A percentile compares a stretch with the other conserved stretches of the same genome.
phyloP scores from a whole-genome alignment of 1,140 invertebrate genomes.

The Coptotermes formosanus region DNA sequence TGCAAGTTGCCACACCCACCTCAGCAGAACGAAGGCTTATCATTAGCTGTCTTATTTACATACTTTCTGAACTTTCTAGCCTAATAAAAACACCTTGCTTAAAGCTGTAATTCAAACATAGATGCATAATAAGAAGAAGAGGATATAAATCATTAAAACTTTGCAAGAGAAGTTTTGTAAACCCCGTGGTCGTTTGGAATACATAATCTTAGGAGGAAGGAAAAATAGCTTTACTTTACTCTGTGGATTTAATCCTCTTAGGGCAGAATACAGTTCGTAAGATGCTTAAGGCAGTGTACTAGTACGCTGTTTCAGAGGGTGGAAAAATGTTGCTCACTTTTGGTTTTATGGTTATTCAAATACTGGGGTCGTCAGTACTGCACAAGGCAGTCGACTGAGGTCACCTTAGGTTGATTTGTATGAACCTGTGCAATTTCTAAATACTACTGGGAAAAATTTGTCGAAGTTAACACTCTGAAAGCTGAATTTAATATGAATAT shows the following conservation, averaged over 20 bases:
- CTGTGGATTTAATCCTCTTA: not conserved
- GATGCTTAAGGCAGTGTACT: not conserved
- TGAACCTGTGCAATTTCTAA: too few relatives aligned
- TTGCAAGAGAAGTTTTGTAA: not conserved
- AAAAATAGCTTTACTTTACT: not conserved
- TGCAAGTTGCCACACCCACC: not conserved
- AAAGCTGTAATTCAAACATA: not conserved
- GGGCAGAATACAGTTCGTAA: not conserved
- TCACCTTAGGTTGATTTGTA: too few relatives aligned
- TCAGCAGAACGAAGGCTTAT: not conserved
- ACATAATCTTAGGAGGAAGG: not conserved
- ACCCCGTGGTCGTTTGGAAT: not conserved
- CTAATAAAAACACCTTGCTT: too few relatives aligned
- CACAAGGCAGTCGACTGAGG: too few relatives aligned
- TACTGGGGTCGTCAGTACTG: too few relatives aligned
- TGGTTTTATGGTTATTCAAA: too few relatives aligned
- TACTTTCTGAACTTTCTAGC: not conserved
- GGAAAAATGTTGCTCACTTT: too few relatives aligned
- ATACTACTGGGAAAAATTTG: too few relatives aligned
- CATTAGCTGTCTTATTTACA: not conserved
- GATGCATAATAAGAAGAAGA: not conserved
- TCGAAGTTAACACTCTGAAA: too few relatives aligned
- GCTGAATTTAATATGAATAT: too few relatives aligned
- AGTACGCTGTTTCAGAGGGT: not conserved
- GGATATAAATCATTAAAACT: slow-evolving; percentile 2